phyloP scores from a whole-genome alignment of 64 coral and sea anemone genomes.

The Montipora foliosa region DNA sequence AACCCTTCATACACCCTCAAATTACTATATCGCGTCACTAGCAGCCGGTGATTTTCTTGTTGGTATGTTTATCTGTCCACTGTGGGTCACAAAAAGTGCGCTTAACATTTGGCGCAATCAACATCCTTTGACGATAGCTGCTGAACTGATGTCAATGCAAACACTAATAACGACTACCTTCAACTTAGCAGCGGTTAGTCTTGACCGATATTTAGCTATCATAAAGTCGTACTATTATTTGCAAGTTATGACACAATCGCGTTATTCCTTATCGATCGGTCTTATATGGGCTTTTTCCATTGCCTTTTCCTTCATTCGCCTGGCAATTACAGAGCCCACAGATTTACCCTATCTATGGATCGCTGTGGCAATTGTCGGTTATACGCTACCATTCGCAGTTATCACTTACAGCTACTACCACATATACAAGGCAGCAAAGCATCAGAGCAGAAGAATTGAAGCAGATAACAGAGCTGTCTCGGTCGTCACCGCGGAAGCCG shows the following conservation, averaged over 20 bases:
- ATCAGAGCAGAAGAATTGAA: slow-evolving; percentile 55
- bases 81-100: slow-evolving; percentile 75
- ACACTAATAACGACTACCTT: slow-evolving; percentile 77
- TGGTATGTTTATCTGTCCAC: slow-evolving; percentile 62
- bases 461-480: slow-evolving; percentile 25
- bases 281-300: slow-evolving; percentile 75
- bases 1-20: slow-evolving; percentile 72
- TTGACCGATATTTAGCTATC: slow-evolving; percentile 81
- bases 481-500: background rate
- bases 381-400: slow-evolving; percentile 79
- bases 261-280: slow-evolving; percentile 43
- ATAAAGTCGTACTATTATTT: slow-evolving; percentile 54
- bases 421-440: slow-evolving; percentile 69
- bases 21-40: slow-evolving; percentile 81
- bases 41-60: slow-evolving; percentile 79
- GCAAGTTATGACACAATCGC: slow-evolving; percentile 33
- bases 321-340: slow-evolving; percentile 29
- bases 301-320: slow-evolving; percentile 57
- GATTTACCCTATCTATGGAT: slow-evolving; percentile 79
- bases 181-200: slow-evolving; percentile 69
- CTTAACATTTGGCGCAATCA: slow-evolving; percentile 69
- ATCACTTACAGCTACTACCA: slow-evolving; percentile 76
- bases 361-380: slow-evolving; percentile 68
- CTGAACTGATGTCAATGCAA: slow-evolving; percentile 74
- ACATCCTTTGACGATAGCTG: slow-evolving; percentile 51